A percentile compares a stretch with the other conserved stretches of the same genome.
phyloP scores from a whole-genome alignment of 2,797 vertebrate species.

The Notolepis coatsorum region DNA sequence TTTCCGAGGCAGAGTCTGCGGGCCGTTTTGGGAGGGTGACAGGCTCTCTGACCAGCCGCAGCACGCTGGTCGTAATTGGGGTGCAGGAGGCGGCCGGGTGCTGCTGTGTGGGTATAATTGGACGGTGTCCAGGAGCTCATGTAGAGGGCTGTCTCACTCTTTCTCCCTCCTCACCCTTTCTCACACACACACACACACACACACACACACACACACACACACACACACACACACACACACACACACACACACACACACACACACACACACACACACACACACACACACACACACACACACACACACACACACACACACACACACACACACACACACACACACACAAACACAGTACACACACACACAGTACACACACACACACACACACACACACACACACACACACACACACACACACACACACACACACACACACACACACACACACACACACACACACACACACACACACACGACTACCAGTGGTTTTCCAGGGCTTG shows the following conservation, averaged over 20 bases:
- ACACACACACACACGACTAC: constrained; percentile 31
- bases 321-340: constrained; percentile 4
- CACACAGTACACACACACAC: not conserved
- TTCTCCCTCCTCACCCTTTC: not conserved
- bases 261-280: not conserved
- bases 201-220: not conserved
- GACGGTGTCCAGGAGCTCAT: constrained; percentile 68
- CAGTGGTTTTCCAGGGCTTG: constrained; percentile 56
- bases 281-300: constrained; percentile 3
- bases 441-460: not conserved
- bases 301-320: not conserved
- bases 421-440: constrained; percentile 7
- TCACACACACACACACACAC: not conserved
- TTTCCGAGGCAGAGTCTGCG: constrained; percentile 38
- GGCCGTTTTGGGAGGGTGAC: constrained; percentile 52
- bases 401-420: not conserved
- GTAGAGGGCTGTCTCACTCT: constrained; percentile 63
- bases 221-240: not conserved
- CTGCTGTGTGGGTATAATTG: constrained; percentile 76
- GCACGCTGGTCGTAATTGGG: constrained; percentile 74
- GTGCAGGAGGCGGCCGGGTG: constrained; percentile 65
- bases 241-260: not conserved
- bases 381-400: not conserved
- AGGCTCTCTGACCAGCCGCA: constrained; percentile 68
- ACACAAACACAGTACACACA: not conserved